A percentile compares a stretch with the other conserved stretches of the same genome.
These are phyloP conservation scores for Goniozus legneri DNA, from an alignment of 1,140 invertebrate species.

Conservation along the genomic window DNA sequence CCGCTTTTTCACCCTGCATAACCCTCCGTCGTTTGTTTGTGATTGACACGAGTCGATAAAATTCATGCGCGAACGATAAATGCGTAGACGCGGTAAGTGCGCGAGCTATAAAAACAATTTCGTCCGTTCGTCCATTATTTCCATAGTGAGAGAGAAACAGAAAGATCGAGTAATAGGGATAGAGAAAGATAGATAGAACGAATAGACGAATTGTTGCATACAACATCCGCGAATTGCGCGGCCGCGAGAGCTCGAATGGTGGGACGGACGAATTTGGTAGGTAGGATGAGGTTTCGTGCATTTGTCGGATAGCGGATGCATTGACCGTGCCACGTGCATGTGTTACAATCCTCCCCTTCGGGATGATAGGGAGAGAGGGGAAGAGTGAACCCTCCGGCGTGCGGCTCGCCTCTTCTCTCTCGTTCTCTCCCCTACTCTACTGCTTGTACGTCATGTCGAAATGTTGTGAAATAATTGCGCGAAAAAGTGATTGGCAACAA, in stretches of 20 bases:
- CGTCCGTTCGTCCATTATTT: no score
- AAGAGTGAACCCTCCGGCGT: no score
- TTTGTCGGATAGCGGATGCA: slow-evolving; percentile 46
- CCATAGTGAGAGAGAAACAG: slow-evolving; percentile 10
- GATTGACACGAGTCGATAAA: slow-evolving; percentile 51
- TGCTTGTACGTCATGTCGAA: slow-evolving; percentile 48
- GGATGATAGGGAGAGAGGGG: no score
- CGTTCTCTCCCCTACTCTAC: slow-evolving; percentile 4
- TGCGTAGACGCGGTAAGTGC: slow-evolving; percentile 22
- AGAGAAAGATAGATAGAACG: slow-evolving; percentile 23
- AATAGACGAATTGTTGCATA: slow-evolving; percentile 52
- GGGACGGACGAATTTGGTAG: slow-evolving; percentile 21
- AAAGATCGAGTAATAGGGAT: slow-evolving; percentile 4
- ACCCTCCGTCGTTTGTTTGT: slow-evolving; percentile 15
- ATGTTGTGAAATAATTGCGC: slow-evolving; percentile 49
- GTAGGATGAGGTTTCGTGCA: slow-evolving; percentile 30
- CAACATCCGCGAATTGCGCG: slow-evolving; percentile 43
- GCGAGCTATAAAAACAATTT: no score
- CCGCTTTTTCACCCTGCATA: no score
- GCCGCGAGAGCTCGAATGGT: slow-evolving; percentile 14
- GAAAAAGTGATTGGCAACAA: slow-evolving; percentile 51
- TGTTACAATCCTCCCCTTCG: slow-evolving; percentile 43
- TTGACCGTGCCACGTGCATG: slow-evolving; percentile 51
- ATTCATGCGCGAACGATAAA: slow-evolving; percentile 41
- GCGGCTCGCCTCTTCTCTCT: slow-evolving; percentile 2